phyloP scores from a whole-genome alignment of 2,797 vertebrate species.

The Muraenolepis orangiensis region DNA sequence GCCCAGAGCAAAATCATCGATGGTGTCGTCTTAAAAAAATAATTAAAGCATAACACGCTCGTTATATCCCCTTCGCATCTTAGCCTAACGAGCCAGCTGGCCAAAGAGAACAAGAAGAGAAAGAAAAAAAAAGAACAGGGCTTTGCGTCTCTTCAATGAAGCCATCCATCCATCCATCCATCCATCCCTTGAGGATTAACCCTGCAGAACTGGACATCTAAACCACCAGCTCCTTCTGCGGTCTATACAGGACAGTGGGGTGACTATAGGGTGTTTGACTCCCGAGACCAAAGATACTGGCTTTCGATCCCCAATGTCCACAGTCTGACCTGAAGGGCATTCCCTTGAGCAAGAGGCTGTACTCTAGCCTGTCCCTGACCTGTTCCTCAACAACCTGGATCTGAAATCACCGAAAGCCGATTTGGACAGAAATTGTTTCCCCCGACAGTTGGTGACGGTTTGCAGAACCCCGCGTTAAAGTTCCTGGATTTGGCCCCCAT shows the following conservation, averaged over 20 bases:
- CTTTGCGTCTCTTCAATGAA: constrained; percentile 10
- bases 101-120: constrained; percentile 12
- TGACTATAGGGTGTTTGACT: background rate
- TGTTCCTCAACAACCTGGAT: too few relatives aligned
- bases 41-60: background rate
- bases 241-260: background rate
- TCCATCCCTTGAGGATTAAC: constrained; percentile 7
- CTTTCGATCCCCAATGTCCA: background rate
- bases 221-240: background rate
- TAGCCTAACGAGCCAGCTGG: background rate
- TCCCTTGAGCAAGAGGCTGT: too few relatives aligned
- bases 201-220: background rate
- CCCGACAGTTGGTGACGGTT: constrained; percentile 74
- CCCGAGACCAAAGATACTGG: background rate
- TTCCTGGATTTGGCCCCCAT: constrained; percentile 87
- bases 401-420: too few relatives aligned
- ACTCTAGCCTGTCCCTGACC: too few relatives aligned
- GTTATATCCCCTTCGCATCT: background rate
- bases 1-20: background rate
- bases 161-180: constrained; percentile 19
- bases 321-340: background rate
- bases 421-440: background rate
- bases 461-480: constrained; percentile 95
- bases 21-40: background rate
- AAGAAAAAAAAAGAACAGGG: background rate